phyloP scores from a whole-genome alignment of 2,888 invertebrate genomes.

The Steinernema hermaphroditum region DNA sequence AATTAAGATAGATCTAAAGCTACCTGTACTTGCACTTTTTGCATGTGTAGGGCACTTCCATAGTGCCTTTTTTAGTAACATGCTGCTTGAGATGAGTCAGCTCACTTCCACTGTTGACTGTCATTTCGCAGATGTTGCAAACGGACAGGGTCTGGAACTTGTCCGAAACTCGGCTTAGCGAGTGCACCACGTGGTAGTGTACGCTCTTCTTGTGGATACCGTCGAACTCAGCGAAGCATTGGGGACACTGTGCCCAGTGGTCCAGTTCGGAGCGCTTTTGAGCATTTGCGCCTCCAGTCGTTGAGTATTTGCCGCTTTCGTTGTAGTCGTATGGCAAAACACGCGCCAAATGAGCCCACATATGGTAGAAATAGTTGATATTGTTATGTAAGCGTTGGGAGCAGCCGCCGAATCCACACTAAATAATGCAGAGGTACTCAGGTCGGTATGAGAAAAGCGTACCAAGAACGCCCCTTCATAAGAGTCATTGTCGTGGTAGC shows the following conservation, averaged over 20 bases:
- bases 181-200: constrained; percentile 30
- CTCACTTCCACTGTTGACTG: constrained; percentile 16
- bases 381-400: constrained; percentile 38
- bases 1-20: constrained; percentile 1
- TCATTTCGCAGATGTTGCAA: constrained; percentile 37
- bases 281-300: not conserved
- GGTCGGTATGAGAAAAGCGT: not conserved
- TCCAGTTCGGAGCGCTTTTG: not conserved
- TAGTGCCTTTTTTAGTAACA: constrained; percentile 30
- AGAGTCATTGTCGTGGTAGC: constrained; percentile 15
- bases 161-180: not conserved
- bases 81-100: constrained; percentile 21
- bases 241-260: constrained; percentile 27
- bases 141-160: not conserved
- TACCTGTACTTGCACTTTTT: constrained; percentile 36
- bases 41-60: constrained; percentile 36
- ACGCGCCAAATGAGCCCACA: constrained; percentile 39
- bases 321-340: constrained; percentile 26
- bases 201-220: constrained; percentile 24
- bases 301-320: constrained; percentile 18
- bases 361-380: constrained; percentile 41
- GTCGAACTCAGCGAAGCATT: constrained; percentile 32
- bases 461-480: constrained; percentile 9
- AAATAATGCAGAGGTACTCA: constrained; percentile 28
- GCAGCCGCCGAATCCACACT: constrained; percentile 40